A percentile compares a stretch with the other conserved stretches of the same genome.
Evolutionary conservation across 2,888 invertebrate species (phyloP).

Genomic region (Xanthorhoe spadicearia): DNA sequence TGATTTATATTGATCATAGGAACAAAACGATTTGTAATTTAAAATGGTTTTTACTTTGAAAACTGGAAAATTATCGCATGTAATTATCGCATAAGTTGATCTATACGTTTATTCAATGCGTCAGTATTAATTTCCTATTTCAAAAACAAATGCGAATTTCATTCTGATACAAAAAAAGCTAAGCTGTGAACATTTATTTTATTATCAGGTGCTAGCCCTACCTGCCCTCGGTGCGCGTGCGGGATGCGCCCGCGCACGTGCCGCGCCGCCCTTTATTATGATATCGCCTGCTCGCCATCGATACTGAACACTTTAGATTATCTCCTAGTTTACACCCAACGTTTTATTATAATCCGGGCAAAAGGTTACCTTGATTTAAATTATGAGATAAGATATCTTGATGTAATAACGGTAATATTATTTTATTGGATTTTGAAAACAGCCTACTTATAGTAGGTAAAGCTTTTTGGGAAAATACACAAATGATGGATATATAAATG

Average conservation of each 20-base stretch:
- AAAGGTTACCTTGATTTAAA: constrained; percentile 9
- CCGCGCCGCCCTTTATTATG: constrained; percentile 43
- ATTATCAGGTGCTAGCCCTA: constrained; percentile 36
- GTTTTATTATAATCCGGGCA: constrained; percentile 18
- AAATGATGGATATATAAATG: no score
- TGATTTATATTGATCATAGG: no score
- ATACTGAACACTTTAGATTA: constrained; percentile 40
- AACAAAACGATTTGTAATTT: no score
- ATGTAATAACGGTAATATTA: background rate
- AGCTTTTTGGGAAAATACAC: background rate
- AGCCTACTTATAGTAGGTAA: background rate
- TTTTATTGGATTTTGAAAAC: background rate
- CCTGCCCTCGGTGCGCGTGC: constrained; percentile 37
- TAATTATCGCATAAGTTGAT: no score
- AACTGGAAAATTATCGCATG: no score
- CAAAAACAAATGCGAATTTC: background rate
- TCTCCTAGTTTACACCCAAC: constrained; percentile 24
- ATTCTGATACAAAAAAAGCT: background rate
- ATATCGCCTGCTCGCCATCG: constrained; percentile 33
- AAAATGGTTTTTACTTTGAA: no score
- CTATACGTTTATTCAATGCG: no score
- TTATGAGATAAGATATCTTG: background rate
- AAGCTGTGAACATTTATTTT: background rate
- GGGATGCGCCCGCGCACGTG: constrained; percentile 59
- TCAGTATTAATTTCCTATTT: background rate